These are phyloP conservation scores for Coryphaenoides rupestris DNA, from an alignment of 2,113 vertebrate species.

Conservation along the genomic window DNA sequence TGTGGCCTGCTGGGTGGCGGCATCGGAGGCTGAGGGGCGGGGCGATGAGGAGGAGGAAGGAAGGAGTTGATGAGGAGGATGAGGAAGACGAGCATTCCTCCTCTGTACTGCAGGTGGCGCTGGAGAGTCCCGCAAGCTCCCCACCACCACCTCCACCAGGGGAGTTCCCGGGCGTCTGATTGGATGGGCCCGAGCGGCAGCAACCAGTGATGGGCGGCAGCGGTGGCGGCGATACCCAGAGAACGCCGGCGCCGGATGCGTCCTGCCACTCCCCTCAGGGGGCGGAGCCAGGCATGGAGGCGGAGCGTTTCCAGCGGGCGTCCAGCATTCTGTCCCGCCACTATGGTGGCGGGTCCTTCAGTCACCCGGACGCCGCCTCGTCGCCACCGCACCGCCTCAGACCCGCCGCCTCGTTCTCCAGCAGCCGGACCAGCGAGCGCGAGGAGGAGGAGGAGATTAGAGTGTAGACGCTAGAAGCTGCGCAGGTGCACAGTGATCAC, in stretches of 20 bases:
- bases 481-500: background rate
- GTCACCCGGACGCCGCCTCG: background rate
- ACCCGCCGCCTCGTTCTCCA: background rate
- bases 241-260: background rate
- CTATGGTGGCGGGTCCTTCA: background rate
- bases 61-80: too few relatives aligned
- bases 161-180: background rate
- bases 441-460: slow-evolving; percentile 3
- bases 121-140: too few relatives aligned
- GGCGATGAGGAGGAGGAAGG: too few relatives aligned
- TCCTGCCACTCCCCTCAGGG: background rate
- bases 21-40: too few relatives aligned
- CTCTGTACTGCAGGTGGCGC: too few relatives aligned
- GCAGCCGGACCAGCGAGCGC: background rate
- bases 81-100: too few relatives aligned
- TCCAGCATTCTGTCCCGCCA: background rate
- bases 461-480: background rate
- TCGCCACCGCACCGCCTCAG: background rate
- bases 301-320: background rate
- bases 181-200: background rate
- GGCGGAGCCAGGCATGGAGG: background rate
- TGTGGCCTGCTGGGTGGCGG: too few relatives aligned
- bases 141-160: background rate
- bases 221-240: background rate
- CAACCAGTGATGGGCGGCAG: background rate